Evolutionary conservation across 2,113 vertebrate genomes (phyloP).

Genomic region (Pseudopipra pipra): DNA sequence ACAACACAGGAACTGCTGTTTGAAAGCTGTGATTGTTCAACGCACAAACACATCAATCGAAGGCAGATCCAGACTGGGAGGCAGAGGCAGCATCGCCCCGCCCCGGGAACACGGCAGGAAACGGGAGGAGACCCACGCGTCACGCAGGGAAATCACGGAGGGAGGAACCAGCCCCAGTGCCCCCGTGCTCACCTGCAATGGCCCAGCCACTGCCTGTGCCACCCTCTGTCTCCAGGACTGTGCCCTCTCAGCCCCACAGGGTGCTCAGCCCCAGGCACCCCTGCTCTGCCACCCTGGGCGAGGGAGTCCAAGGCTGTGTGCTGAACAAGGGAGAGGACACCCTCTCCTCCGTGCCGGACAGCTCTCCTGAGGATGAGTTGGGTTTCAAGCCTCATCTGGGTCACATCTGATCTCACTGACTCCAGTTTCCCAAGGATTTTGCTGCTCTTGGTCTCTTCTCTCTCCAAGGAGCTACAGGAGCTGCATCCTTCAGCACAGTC

Average conservation of each 20-base stretch:
- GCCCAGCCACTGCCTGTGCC: background rate
- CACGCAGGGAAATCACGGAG: fast-evolving
- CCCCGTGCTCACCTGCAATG: fast-evolving
- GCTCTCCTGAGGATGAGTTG: background rate
- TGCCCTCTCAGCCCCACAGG: background rate
- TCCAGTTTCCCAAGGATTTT: background rate
- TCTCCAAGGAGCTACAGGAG: background rate
- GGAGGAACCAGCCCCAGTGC: fast-evolving
- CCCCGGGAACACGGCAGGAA: background rate
- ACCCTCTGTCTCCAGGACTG: background rate
- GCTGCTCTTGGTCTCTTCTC: background rate
- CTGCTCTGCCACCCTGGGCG: background rate
- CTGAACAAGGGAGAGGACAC: background rate
- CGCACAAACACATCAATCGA: conserved; percentile 49
- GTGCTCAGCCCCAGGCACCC: background rate
- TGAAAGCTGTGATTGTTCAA: conserved; percentile 63
- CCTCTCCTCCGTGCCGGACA: fast-evolving
- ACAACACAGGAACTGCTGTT: conserved; percentile 39
- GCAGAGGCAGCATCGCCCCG: background rate
- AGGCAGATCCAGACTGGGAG: background rate
- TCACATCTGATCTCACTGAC: background rate
- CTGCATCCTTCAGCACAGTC: background rate
- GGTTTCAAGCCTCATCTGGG: background rate
- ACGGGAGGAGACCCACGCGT: background rate
- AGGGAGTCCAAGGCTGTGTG: fast-evolving